Percentiles rank a stretch among this genome's conserved stretches.
These are phyloP conservation scores for Anoura caudifer DNA, from an alignment of 2,113 vertebrate species.

Conservation along the genomic window DNA sequence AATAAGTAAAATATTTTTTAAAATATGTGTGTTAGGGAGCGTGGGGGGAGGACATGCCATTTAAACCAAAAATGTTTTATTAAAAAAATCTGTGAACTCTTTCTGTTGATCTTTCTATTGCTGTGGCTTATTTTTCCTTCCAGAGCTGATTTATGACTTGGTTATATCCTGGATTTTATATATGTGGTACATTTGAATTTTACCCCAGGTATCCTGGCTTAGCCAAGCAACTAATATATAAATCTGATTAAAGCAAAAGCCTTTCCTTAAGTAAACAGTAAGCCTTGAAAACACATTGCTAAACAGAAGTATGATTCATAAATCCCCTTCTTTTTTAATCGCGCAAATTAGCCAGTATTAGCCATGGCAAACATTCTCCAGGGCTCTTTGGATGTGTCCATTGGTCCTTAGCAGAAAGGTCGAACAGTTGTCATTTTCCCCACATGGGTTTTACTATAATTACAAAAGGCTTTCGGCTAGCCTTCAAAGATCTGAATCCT, in stretches of 20 bases:
- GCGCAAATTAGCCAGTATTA: not conserved
- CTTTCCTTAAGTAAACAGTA: not conserved
- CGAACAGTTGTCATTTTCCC: not conserved
- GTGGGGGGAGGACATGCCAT: not conserved
- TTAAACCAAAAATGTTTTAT: not conserved
- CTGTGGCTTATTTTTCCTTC: not conserved
- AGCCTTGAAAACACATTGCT: not conserved
- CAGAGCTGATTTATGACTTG: not conserved
- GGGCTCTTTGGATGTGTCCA: not conserved
- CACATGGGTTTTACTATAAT: not conserved
- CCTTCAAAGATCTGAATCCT: not conserved
- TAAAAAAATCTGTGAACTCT: not conserved
- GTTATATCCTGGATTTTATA: not conserved
- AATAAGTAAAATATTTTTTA: no score
- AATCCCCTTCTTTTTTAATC: not conserved
- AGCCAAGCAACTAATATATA: not conserved
- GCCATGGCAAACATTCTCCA: not conserved
- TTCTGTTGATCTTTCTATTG: not conserved
- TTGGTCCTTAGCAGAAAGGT: not conserved
- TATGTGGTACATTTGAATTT: not conserved
- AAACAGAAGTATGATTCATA: not conserved
- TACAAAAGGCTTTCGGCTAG: not conserved
- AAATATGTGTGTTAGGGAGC: not conserved
- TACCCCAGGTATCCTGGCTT: not conserved
- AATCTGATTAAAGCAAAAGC: conserved; percentile 20